Evolutionary conservation across 2,797 vertebrate genomes (phyloP).

Genomic region (Gymnodraco acuticeps): DNA sequence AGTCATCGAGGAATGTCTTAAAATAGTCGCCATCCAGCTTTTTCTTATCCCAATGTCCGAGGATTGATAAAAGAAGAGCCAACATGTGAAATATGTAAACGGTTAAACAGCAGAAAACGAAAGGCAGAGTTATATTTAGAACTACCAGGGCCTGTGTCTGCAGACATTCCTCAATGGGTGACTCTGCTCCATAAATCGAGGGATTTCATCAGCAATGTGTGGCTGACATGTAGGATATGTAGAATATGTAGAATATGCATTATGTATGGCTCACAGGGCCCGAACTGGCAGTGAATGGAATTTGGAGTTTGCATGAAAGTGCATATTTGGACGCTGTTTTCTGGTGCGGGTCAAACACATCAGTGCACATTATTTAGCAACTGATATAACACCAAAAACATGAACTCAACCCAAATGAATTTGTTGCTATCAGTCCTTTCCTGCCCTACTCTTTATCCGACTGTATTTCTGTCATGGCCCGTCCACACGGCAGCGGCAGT

Average conservation of each 20-base stretch:
- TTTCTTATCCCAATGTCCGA: background rate
- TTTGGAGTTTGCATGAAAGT: constrained; percentile 30
- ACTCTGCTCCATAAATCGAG: constrained; percentile 81
- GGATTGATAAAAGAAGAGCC: constrained; percentile 6
- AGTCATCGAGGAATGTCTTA: constrained; percentile 39
- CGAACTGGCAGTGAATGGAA: constrained; percentile 39
- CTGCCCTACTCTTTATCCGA: background rate
- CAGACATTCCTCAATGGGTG: constrained; percentile 80
- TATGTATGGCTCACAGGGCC: constrained; percentile 69
- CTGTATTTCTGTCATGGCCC: too few relatives aligned
- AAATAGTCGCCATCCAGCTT: constrained; percentile 1
- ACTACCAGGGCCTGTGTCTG: constrained; percentile 63
- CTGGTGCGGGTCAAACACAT: constrained; percentile 31
- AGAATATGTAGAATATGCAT: constrained; percentile 74
- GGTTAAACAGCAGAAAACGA: constrained; percentile 55
- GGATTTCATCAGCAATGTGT: constrained; percentile 80
- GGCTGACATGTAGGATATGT: constrained; percentile 73
- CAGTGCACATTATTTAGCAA: background rate
- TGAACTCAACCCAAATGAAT: background rate
- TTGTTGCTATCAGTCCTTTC: background rate
- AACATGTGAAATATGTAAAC: constrained; percentile 18
- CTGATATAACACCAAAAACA: constrained; percentile 1
- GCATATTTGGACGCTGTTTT: constrained; percentile 37
- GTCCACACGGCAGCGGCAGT: too few relatives aligned
- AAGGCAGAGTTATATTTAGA: constrained; percentile 66